phyloP scores from a whole-genome alignment of 2,797 vertebrate species.

The Lutjanus argentimaculatus region DNA sequence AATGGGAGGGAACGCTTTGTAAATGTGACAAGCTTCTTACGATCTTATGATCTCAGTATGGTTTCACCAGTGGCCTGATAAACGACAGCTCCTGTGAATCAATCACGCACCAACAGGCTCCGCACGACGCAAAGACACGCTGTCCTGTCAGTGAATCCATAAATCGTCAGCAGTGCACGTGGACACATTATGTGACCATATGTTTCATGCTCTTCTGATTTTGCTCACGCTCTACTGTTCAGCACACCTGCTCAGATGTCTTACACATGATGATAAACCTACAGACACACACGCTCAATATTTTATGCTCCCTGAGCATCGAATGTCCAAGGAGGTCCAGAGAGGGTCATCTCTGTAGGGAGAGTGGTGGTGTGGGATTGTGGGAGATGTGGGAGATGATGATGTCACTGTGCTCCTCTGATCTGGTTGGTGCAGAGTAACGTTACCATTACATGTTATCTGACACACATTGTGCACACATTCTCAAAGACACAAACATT shows the following conservation, averaged over 20 bases:
- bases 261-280: conserved; percentile 23
- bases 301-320: conserved; percentile 52
- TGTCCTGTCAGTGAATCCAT: conserved; percentile 47
- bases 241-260: conserved; percentile 68
- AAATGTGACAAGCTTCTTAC: conserved; percentile 19
- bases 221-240: conserved; percentile 51
- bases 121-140: conserved; percentile 28
- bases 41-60: conserved; percentile 3
- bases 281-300: conserved; percentile 5
- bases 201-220: conserved; percentile 65
- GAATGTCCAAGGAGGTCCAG: conserved; percentile 33
- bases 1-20: not conserved
- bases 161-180: conserved; percentile 52
- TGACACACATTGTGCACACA: too few relatives aligned
- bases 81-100: conserved; percentile 42
- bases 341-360: conserved; percentile 18
- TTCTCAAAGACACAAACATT: conserved; percentile 1
- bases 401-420: conserved; percentile 53
- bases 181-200: conserved; percentile 63
- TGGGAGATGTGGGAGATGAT: conserved; percentile 12
- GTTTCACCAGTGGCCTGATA: conserved; percentile 21
- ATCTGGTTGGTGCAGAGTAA: conserved; percentile 61
- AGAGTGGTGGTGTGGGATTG: not conserved
- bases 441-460: conserved; percentile 46
- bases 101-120: conserved; percentile 37